Evolutionary conservation across 2,888 invertebrate species (phyloP).

Genomic region (Yponomeuta cagnagella): DNA sequence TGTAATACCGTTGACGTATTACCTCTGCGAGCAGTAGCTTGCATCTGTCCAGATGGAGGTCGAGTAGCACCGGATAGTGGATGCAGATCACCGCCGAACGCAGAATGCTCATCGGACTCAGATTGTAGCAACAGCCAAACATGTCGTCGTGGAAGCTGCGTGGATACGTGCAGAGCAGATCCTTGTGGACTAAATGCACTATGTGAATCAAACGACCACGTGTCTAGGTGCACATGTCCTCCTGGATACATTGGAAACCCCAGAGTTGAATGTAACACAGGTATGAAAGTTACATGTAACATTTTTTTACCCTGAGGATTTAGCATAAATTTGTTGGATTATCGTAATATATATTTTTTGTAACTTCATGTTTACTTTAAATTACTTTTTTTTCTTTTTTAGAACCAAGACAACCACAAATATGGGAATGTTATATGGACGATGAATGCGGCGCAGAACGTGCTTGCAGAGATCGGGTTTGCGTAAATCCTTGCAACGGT

Average conservation of each 20-base stretch:
- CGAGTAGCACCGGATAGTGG: conserved; percentile 83
- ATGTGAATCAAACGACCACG: conserved; percentile 85
- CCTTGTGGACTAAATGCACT: conserved; percentile 89
- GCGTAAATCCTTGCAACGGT: conserved; percentile 86
- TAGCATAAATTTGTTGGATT: no score
- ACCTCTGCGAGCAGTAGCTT: conserved; percentile 89
- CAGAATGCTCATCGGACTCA: conserved; percentile 81
- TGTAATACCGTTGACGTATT: conserved; percentile 86
- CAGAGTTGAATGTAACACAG: conserved; percentile 82
- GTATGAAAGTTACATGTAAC: conserved; percentile 42
- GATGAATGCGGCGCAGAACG: conserved; percentile 85
- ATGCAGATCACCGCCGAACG: conserved; percentile 78
- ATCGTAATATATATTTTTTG: conserved; percentile 5
- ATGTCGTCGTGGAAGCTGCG: conserved; percentile 84
- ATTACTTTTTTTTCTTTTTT: conserved; percentile 20
- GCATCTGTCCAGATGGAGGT: conserved; percentile 89
- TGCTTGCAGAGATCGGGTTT: conserved; percentile 84
- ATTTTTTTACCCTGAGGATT: no score
- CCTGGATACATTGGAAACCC: conserved; percentile 86
- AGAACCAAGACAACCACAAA: conserved; percentile 59
- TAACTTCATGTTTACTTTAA: conserved; percentile 10
- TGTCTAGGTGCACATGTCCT: conserved; percentile 86
- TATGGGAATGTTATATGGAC: conserved; percentile 84
- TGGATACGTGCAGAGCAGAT: conserved; percentile 86
- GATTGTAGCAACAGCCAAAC: conserved; percentile 85